These are phyloP conservation scores for Procambarus clarkii DNA, from an alignment of 1,140 invertebrate genomes.

Conservation along the genomic window DNA sequence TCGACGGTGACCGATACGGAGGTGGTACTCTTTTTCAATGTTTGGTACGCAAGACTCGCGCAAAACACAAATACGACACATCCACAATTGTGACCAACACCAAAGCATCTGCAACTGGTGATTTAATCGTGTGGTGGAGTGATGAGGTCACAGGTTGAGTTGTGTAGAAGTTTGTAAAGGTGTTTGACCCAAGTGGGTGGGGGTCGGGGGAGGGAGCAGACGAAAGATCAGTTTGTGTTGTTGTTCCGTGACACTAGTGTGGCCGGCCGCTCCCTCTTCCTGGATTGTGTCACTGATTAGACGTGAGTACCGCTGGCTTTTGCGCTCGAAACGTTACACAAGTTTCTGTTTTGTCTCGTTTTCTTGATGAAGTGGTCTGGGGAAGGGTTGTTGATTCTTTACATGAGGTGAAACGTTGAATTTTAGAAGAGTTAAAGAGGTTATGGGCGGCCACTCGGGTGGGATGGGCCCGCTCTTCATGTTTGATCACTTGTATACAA, in stretches of 20 bases:
- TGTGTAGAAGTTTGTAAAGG: neutral
- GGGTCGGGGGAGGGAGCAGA: neutral
- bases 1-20: neutral
- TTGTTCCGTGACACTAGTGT: neutral
- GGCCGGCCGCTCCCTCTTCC: neutral
- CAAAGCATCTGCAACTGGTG: neutral
- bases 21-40: neutral
- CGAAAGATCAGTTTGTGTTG: constrained; percentile 13
- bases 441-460: neutral
- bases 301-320: neutral
- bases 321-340: no score
- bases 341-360: no score
- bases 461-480: neutral
- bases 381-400: neutral
- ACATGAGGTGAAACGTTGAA: neutral
- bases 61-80: neutral
- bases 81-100: neutral
- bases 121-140: no score
- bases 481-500: neutral
- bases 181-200: neutral
- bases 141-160: neutral
- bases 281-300: neutral
- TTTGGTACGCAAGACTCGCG: no score
- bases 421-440: neutral
- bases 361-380: neutral